Evolutionary conservation across 2,797 vertebrate genomes (phyloP), one percentile per base, ranked within the genome.

Genomic region (Octomys mimax): DNA sequence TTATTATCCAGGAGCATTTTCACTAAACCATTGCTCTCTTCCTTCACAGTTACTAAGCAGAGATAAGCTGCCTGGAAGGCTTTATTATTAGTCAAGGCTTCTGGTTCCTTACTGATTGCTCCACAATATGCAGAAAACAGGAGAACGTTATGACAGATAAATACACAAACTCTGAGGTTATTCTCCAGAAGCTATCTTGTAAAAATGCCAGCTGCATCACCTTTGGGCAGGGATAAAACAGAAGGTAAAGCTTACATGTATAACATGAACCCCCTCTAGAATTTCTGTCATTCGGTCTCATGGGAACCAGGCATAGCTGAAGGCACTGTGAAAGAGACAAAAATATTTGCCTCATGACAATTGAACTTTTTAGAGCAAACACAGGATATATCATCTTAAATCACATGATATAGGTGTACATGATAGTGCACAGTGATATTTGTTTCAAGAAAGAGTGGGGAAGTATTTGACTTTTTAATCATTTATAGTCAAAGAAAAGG

Each of bases 261-360:
- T 3, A 1, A 36, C 0, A 1, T 19, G 49, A 91, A 6, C 12
- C 18, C 4, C 80, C 59, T 11, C 2, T 26, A 18, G 26, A 64
- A 24, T 59, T 62, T 84, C 70, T 68, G 12, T 54, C 59, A 31
- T 18, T 84, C 66, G 36, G 12, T 62, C 52, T n/a, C 31, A 33
- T 1, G 33, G 31, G 71, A 64, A 75, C 16, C 9, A 33, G n/a
- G 52, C 39, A 14, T 13, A 75, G 24, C 21, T 42, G 52, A 19
- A 28, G 8, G 39, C 19, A 70, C 61, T 31, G 4, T 6, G 9
- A 1, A 70, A 24, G 5, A 64, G 19, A 61, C 26, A 28, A n/a
- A 64, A 70, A 33, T 49, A 64, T 7, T n/a, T 94, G 31, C 52
- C 33, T 10, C 14, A 2, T 36, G 59, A 33, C 66, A 66, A 62